Evolutionary conservation across 2,113 vertebrate species (phyloP), one percentile per base, ranked within the genome.

Genomic region (Callopanchax toddi): DNA sequence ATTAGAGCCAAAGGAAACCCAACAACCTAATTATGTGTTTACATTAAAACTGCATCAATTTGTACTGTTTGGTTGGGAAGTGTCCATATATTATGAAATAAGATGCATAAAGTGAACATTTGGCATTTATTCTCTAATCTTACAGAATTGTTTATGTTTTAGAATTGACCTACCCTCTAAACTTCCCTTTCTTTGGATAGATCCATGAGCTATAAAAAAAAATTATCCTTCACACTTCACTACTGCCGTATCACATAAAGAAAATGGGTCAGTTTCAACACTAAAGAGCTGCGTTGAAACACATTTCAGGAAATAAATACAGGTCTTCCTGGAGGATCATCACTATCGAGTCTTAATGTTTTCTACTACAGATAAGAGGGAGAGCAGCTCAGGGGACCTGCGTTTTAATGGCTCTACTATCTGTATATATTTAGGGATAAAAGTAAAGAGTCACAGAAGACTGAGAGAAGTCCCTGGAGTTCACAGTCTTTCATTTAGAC

Each of bases 361-460:
- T 49, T 48, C 25, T 32, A 39, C 67, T 44, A 59, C n/a, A 52
- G 22, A 71, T 34, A 51, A 22, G 36, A 66, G 29, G 65, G n/a
- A 73, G 44, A 36, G 34, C 42, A 45, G 34, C 64, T 34, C 57
- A 8, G 46, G 77, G 67, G 57, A 70, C 36, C 48, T 22, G 40
- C 21, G 40, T 53, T 75, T 71, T 67, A 77, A 82, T 79, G 45
- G 23, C 25, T 64, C 32, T 20, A 16, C 46, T 53, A 32, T 21
- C 23, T 26, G 40, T 40, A 40, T 15, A 60, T 60, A 17, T 51
- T 40, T 68, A 39, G 70, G 46, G 73, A 77, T 68, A 59, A 81
- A 79, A 79, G 73, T 21, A 46, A 67, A 42, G 65, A 80, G 22
- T 36, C 71, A 51, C 75, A 34, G 48, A 67, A 53, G 67, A 58